Percentiles rank a stretch among this genome's conserved stretches.
These are phyloP conservation scores for Drosophila antonietae DNA, from an alignment of 2,888 invertebrate species.

Conservation along the genomic window DNA sequence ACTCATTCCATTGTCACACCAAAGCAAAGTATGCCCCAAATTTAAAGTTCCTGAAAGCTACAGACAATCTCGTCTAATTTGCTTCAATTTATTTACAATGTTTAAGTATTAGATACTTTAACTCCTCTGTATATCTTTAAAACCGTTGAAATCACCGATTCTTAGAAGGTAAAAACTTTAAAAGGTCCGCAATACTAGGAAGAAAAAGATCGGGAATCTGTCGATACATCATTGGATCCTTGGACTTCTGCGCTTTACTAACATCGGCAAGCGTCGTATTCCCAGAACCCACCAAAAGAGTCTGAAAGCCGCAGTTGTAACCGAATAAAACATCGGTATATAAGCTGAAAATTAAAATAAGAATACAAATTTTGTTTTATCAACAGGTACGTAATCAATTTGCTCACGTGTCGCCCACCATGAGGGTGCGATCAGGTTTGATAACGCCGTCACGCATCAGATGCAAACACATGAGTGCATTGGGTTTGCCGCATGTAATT, in stretches of 20 bases:
- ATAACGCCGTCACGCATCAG: constrained; percentile 49
- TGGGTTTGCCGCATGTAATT: constrained; percentile 64
- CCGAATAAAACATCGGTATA: constrained; percentile 62
- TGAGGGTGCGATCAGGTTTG: constrained; percentile 54
- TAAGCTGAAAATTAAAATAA: constrained; percentile 23
- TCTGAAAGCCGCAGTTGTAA: constrained; percentile 68
- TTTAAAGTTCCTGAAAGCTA: no score
- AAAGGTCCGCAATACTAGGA: constrained; percentile 43
- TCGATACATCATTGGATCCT: constrained; percentile 43
- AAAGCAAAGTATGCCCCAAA: no score
- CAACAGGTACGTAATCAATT: background rate
- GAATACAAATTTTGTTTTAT: background rate
- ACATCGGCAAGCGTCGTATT: constrained; percentile 52
- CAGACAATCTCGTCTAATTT: no score
- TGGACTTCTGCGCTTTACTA: constrained; percentile 29
- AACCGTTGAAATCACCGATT: constrained; percentile 35
- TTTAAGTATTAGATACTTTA: no score
- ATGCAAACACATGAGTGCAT: constrained; percentile 43
- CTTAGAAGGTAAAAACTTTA: constrained; percentile 49
- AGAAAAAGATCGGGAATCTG: constrained; percentile 60
- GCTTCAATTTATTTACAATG: no score
- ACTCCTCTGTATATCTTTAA: no score
- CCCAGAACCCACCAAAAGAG: constrained; percentile 62
- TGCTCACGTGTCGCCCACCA: constrained; percentile 67
- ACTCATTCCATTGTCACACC: no score